These are phyloP conservation scores for Camponotus vicinus DNA, from an alignment of 1,140 invertebrate species.

Conservation along the genomic window DNA sequence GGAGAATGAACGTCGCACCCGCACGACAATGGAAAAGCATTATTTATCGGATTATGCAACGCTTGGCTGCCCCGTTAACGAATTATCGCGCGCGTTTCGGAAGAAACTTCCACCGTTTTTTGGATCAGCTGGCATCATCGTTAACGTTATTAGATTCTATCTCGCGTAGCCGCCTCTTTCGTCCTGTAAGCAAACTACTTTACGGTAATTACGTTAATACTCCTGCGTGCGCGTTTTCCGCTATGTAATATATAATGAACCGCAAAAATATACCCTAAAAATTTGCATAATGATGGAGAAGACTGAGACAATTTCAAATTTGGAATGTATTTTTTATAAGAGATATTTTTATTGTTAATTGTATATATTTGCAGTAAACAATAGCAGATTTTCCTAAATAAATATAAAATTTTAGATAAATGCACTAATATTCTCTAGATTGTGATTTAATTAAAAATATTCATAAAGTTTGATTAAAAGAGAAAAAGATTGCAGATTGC, in stretches of 20 bases:
- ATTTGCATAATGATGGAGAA: not conserved
- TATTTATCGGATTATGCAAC: constrained; percentile 38
- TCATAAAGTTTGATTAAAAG: not conserved
- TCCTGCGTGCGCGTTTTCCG: not conserved
- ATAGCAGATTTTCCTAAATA: not conserved
- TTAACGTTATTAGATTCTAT: not conserved
- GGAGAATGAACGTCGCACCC: not conserved
- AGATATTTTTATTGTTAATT: not conserved
- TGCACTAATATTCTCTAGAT: not conserved
- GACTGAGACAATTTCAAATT: not conserved
- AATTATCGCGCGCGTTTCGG: not conserved
- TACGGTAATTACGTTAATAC: constrained; percentile 31
- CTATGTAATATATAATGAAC: not conserved
- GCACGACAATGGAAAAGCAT: not conserved
- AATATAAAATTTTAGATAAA: not conserved
- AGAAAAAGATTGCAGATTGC: too few species aligned
- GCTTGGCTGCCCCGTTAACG: constrained; percentile 19
- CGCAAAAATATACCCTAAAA: not conserved
- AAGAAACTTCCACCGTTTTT: constrained; percentile 7
- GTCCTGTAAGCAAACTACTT: not conserved
- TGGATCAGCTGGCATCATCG: not conserved
- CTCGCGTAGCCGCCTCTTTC: not conserved
- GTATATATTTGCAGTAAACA: not conserved
- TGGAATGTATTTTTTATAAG: not conserved
- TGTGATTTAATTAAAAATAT: not conserved